Conservation (phyloP, 1,140 invertebrate species). For the Calosoma granatense region DNA sequence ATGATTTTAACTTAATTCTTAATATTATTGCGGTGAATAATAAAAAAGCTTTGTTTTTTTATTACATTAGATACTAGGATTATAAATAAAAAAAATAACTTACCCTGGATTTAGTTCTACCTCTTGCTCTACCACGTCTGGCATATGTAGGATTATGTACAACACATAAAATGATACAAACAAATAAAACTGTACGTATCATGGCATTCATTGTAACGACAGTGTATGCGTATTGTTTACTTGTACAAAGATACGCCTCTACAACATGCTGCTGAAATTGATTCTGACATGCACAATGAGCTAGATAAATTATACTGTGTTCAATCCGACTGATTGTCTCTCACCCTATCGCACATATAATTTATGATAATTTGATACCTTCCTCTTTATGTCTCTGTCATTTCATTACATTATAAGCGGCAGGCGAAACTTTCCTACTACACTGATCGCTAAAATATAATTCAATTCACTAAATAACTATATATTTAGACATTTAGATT, state of each 20-base stretch:
- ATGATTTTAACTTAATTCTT: no score
- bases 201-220: not conserved
- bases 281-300: not conserved
- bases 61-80: no score
- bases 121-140: constrained; percentile 50
- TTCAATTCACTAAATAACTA: no score
- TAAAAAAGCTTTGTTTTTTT: no score
- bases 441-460: no score
- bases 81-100: no score
- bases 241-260: no score
- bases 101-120: constrained; percentile 59
- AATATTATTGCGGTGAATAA: no score
- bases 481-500: no score
- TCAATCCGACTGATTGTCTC: not conserved
- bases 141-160: constrained; percentile 27
- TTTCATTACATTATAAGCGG: not conserved
- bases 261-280: no score
- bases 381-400: constrained; percentile 3
- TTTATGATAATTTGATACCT: constrained; percentile 12
- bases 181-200: not conserved
- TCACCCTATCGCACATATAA: not conserved
- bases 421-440: not conserved
- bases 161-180: constrained; percentile 18
- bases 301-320: not conserved
- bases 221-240: no score